A percentile compares a stretch with the other conserved stretches of the same genome.
Conservation (phyloP, 2,797 vertebrate genomes). For the Orestias chungarensis region DNA sequence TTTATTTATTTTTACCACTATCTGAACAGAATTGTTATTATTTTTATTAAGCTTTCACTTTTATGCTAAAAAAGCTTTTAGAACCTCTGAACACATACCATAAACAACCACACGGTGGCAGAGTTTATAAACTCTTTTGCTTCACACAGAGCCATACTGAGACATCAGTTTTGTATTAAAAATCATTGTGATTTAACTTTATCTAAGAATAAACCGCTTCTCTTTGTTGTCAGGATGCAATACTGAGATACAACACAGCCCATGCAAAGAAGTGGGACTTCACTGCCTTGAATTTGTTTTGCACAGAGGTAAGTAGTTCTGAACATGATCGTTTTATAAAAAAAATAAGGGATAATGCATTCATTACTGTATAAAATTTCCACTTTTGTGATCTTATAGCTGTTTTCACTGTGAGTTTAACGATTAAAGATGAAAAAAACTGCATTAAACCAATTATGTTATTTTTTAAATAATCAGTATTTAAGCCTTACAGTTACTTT, state of each 20-base stretch:
- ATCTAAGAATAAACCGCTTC: conserved; percentile 10
- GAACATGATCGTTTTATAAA: neutral
- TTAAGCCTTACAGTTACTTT: conserved; percentile 12
- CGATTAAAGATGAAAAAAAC: neutral
- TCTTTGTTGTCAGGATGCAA: conserved; percentile 85
- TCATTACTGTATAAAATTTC: neutral
- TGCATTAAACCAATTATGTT: neutral
- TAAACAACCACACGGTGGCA: conserved; percentile 76
- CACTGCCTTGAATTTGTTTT: conserved; percentile 91
- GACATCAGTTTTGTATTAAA: neutral
- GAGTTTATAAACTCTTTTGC: conserved; percentile 46
- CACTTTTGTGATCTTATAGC: neutral
- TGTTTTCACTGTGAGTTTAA: neutral
- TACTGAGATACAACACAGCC: conserved; percentile 89
- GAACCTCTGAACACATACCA: conserved; percentile 15
- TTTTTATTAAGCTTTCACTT: neutral
- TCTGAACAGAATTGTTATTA: too few species aligned
- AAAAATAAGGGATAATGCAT: neutral
- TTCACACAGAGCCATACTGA: neutral
- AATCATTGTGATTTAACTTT: neutral
- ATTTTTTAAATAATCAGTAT: neutral
- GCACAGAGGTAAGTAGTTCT: conserved; percentile 87
- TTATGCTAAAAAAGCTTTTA: neutral
- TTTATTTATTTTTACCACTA: too few species aligned
- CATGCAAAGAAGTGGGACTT: conserved; percentile 98